Conservation (phyloP, 2,888 invertebrate species). For the Pseudococcus longispinus region DNA sequence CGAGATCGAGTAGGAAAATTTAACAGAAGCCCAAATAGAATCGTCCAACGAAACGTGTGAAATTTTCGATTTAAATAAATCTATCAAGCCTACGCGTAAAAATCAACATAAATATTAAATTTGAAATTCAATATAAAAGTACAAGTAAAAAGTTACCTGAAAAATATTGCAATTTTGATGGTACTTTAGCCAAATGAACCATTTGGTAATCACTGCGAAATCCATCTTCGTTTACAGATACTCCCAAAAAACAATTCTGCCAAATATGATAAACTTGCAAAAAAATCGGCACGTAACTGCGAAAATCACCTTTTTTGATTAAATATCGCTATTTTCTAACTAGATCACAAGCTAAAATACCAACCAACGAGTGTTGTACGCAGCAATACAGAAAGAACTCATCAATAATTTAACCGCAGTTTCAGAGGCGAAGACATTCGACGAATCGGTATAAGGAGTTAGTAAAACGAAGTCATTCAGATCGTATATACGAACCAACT, state of each 20-base stretch:
- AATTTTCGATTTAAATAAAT: conserved; percentile 90
- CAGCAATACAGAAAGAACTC: conserved; percentile 83
- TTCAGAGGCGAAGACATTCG: conserved; percentile 63
- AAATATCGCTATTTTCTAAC: background rate
- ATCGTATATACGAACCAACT: conserved; percentile 75
- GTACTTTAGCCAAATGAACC: conserved; percentile 82
- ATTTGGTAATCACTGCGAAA: conserved; percentile 86
- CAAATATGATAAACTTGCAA: conserved; percentile 83
- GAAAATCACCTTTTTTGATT: conserved; percentile 59
- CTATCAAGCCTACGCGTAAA: conserved; percentile 69
- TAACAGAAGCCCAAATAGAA: conserved; percentile 68
- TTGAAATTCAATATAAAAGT: background rate
- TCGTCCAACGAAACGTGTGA: conserved; percentile 72
- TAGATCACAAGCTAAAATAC: background rate
- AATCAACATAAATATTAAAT: background rate
- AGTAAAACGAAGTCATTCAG: conserved; percentile 83
- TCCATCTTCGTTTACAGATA: conserved; percentile 75
- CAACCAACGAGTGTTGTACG: conserved; percentile 71
- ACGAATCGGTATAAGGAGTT: conserved; percentile 66
- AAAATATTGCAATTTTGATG: conserved; percentile 82
- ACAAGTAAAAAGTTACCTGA: conserved; percentile 66
- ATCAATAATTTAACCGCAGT: conserved; percentile 78
- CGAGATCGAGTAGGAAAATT: conserved; percentile 66
- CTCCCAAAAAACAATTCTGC: conserved; percentile 82
- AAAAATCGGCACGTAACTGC: conserved; percentile 81